Percentiles rank a stretch among this genome's conserved stretches.
Evolutionary conservation across 2,113 vertebrate species (phyloP).

Genomic region (Climacteris rufus): DNA sequence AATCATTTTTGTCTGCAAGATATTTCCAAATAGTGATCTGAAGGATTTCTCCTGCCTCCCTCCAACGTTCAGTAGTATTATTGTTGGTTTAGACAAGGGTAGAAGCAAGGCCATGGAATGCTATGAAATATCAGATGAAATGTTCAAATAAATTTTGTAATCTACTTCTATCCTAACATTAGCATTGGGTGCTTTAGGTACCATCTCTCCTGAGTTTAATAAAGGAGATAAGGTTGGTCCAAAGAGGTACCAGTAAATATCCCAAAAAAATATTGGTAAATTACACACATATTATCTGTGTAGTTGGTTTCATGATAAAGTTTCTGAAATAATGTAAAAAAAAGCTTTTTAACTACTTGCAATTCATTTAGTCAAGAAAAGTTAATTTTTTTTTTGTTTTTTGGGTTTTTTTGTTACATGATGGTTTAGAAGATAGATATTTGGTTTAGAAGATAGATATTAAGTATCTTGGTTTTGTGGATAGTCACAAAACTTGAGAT

Average conservation of each 20-base stretch:
- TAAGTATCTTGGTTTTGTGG: neutral
- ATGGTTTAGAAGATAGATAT: no score
- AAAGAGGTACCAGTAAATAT: neutral
- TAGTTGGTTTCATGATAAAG: neutral
- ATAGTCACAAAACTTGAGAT: neutral
- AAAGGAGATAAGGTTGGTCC: neutral
- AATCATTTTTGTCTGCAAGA: neutral
- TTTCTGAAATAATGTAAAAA: neutral
- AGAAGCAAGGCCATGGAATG: neutral
- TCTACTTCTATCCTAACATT: neutral
- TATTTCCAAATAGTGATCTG: neutral
- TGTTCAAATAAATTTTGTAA: neutral
- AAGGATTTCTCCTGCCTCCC: accelerated
- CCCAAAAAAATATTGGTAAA: neutral
- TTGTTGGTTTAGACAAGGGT: neutral
- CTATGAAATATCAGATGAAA: neutral
- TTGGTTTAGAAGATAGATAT: neutral
- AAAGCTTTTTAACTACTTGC: neutral
- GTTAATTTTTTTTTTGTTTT: no score
- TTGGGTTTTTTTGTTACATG: no score
- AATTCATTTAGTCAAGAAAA: neutral
- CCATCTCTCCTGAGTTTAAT: neutral
- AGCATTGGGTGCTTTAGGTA: neutral
- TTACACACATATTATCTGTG: accelerated
- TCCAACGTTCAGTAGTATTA: neutral